Base-by-base conservation (phyloP, 2,113 vertebrate species). In the Melanocharis versteri region DNA sequence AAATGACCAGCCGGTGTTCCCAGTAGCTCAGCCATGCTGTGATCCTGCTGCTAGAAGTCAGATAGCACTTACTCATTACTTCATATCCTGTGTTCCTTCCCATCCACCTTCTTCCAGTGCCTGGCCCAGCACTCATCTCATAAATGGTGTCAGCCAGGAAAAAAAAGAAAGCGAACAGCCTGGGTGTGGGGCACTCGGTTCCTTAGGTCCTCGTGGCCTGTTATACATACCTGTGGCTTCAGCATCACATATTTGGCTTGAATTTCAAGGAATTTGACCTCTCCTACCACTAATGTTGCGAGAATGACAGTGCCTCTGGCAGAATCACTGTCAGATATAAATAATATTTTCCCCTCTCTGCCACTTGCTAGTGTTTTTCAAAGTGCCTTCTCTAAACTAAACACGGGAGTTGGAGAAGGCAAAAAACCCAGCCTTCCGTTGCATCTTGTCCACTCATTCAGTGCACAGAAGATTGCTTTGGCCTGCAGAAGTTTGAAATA, bases 401-500 rank as follows among this genome's bases (percentile, higher is more conserved):
- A 77, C 35, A 33, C 3, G n/a, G 40, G 45, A 93, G 60, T n/a
- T 78, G 48, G 64, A 93, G 72, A 65, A 27, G 33, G 66, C 57
- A 84, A 68, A 93, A 72, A 11, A 2, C 0, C 10, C 47, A 85
- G 11, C 37, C 31, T 44, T 89, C 47, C 20, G 10, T 56, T 60
- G 35, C 53, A 53, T 69, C 58, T 80, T 44, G 73, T 78, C 28
- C 0, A 2, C 15, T 92, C 31, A 42, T 66, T 90, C 70, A 60
- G 47, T 30, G 11, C 47, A 19, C 10, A 56, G 47, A 85, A 86
- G 70, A 72, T 83, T 91, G 83, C 60, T 87, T 93, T 91, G 77
- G 78, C 88, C 73, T 62, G 42, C 51, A 60, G 47, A 71, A 81
- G 58, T 97, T 45, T 80, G 73, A 96, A 87, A 83, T 85, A 92